Conservation (phyloP, 2,113 vertebrate genomes). For the Ptilonorhynchus violaceus region DNA sequence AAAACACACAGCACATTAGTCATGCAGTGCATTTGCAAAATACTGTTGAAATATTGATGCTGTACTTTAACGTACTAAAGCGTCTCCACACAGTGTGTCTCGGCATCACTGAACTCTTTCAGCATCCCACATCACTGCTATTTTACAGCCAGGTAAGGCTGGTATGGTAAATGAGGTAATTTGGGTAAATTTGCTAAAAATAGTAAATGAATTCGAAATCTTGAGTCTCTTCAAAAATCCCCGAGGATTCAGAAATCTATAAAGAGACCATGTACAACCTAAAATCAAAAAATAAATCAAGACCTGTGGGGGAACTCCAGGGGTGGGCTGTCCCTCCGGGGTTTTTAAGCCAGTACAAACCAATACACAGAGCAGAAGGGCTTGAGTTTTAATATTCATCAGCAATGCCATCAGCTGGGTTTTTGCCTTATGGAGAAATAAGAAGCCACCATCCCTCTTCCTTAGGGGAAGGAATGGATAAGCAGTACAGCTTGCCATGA, state of each 20-base stretch:
- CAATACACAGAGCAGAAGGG: rapidly evolving
- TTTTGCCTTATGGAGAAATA: background rate
- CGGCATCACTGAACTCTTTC: background rate
- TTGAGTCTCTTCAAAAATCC: background rate
- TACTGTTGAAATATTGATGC: constrained; percentile 9
- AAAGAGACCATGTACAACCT: background rate
- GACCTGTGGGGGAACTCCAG: background rate
- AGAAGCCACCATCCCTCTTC: background rate
- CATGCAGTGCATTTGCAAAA: background rate
- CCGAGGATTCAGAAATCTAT: background rate
- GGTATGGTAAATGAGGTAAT: background rate
- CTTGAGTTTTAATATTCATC: background rate
- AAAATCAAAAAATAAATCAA: background rate
- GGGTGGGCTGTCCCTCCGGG: rapidly evolving
- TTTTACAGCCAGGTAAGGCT: background rate
- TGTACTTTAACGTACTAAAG: background rate
- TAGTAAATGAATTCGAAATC: background rate
- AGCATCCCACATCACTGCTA: background rate
- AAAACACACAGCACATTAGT: background rate
- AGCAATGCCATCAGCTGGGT: background rate
- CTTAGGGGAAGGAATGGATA: background rate
- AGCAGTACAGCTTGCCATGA: background rate
- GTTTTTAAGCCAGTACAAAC: background rate
- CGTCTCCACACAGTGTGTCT: background rate
- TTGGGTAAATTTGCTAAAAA: background rate